Evolutionary conservation across 2,888 invertebrate species (phyloP).

Genomic region (Eledona agricola): DNA sequence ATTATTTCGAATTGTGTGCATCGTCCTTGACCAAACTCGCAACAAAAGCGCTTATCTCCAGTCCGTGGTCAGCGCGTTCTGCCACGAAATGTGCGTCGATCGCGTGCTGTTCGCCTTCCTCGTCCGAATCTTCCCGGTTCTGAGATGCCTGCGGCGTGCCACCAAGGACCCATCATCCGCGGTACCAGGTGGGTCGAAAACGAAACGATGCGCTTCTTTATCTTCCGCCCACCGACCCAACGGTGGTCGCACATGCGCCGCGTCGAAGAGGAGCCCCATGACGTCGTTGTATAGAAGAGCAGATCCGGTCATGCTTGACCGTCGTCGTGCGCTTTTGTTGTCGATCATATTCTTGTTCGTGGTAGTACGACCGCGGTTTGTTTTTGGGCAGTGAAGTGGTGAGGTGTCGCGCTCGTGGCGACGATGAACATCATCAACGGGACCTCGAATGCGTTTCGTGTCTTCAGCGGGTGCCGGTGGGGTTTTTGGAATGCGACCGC

Average conservation of each 20-base stretch:
- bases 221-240: too few species aligned
- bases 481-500: slow-evolving; percentile 35
- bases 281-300: too few species aligned
- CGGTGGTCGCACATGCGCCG: slow-evolving; percentile 14
- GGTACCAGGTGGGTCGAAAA: slow-evolving; percentile 7
- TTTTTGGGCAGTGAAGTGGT: background rate
- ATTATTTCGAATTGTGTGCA: too few species aligned
- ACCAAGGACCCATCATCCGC: background rate
- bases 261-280: slow-evolving; percentile 2
- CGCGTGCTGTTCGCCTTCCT: slow-evolving; percentile 2
- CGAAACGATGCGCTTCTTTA: too few species aligned
- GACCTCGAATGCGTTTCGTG: slow-evolving; percentile 19
- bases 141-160: slow-evolving; percentile 5
- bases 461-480: slow-evolving; percentile 36
- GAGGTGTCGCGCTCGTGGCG: slow-evolving; percentile 6
- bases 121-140: slow-evolving; percentile 8
- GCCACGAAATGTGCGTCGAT: slow-evolving; percentile 18
- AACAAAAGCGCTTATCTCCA: slow-evolving; percentile 13
- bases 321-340: slow-evolving; percentile 12
- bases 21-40: slow-evolving; percentile 6
- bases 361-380: slow-evolving; percentile 1
- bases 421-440: slow-evolving; percentile 20
- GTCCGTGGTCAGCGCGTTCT: slow-evolving; percentile 3
- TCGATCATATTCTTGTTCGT: background rate
- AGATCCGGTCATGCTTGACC: slow-evolving; percentile 18